These are phyloP conservation scores for Thermophis baileyi DNA, from an alignment of 2,113 vertebrate genomes.

Conservation along the genomic window DNA sequence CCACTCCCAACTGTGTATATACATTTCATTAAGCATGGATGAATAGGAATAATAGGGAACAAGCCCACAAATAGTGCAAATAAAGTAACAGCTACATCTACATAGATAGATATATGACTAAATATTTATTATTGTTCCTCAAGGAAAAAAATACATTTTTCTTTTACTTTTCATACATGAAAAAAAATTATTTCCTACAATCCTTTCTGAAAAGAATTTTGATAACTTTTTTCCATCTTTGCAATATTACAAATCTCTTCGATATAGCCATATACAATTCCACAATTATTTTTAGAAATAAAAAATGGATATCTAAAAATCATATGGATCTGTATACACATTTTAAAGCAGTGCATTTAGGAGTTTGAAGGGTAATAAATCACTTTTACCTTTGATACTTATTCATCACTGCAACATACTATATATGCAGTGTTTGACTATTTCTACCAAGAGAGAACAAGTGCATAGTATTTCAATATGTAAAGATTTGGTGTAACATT, in stretches of 20 bases:
- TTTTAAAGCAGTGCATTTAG: background rate
- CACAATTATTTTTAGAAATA: background rate
- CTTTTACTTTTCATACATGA: background rate
- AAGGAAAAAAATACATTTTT: background rate
- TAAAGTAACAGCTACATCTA: background rate
- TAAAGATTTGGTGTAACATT: background rate
- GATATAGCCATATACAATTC: background rate
- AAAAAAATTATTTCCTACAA: background rate
- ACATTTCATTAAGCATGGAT: constrained; percentile 2
- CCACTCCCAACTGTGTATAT: background rate
- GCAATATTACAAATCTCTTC: background rate
- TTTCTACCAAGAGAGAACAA: background rate
- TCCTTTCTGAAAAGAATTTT: constrained; percentile 7
- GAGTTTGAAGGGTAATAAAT: background rate
- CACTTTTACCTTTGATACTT: background rate
- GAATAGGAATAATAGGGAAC: background rate
- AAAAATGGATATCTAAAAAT: background rate
- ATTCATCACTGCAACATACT: background rate
- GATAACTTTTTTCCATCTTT: background rate
- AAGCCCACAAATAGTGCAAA: constrained; percentile 4
- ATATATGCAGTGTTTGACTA: background rate
- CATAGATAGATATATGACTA: background rate
- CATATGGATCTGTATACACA: background rate
- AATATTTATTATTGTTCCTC: constrained; percentile 20
- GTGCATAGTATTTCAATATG: background rate